Evolutionary conservation across 2,797 vertebrate species (phyloP).

Genomic region (Typhlichthys subterraneus): DNA sequence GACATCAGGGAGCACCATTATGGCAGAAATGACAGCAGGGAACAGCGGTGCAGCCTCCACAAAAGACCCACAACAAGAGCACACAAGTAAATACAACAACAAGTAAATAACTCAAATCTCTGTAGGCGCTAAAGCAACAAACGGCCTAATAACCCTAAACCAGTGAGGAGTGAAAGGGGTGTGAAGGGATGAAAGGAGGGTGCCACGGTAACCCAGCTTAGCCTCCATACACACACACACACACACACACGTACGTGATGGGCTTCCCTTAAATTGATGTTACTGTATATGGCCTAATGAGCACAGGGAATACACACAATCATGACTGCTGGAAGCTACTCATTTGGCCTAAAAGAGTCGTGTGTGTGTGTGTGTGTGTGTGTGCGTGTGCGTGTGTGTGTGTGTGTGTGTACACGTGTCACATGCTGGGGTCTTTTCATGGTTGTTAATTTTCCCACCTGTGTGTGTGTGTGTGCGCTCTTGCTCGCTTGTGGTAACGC

Average conservation of each 20-base stretch:
- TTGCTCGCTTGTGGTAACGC: not conserved
- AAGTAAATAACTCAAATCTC: too few species aligned
- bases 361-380: slow-evolving; percentile 8
- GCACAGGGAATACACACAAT: slow-evolving; percentile 55
- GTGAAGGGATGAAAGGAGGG: slow-evolving; percentile 12
- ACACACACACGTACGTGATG: slow-evolving; percentile 28
- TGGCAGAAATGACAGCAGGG: too few species aligned
- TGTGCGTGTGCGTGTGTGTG: not conserved
- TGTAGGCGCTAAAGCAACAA: too few species aligned
- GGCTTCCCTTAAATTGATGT: slow-evolving; percentile 63
- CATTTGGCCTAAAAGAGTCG: slow-evolving; percentile 33
- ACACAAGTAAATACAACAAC: too few species aligned
- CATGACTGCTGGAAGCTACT: slow-evolving; percentile 48
- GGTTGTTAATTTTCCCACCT: slow-evolving; percentile 10
- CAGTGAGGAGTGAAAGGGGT: not conserved
- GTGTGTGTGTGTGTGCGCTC: slow-evolving; percentile 17
- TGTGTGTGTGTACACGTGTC: not conserved
- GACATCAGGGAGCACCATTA: too few species aligned
- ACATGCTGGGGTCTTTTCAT: slow-evolving; percentile 8
- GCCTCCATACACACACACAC: slow-evolving; percentile 13
- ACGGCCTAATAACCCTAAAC: not conserved
- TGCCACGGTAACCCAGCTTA: slow-evolving; percentile 9
- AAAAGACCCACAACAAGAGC: too few species aligned
- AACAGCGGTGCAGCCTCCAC: too few species aligned
- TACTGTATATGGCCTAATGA: slow-evolving; percentile 62